Percentiles rank a stretch among this genome's conserved stretches.
Evolutionary conservation across 2,888 invertebrate genomes (phyloP).

Genomic region (Phymatocera aterrima): DNA sequence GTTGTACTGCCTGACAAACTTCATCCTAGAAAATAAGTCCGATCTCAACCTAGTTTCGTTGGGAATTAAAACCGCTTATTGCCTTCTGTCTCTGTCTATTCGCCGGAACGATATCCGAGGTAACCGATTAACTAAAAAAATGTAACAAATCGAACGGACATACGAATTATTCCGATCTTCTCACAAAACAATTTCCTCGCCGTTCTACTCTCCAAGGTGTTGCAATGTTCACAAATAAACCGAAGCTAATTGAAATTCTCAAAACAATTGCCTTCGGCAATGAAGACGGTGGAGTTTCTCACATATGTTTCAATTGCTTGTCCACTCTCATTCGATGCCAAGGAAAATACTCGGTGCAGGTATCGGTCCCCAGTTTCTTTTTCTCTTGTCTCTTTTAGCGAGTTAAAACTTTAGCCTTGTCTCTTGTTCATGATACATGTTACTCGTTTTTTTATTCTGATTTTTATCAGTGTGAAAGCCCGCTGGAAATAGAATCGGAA

Average conservation of each 20-base stretch:
- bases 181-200: background rate
- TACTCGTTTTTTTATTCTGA: background rate
- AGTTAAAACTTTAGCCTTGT: too few species aligned
- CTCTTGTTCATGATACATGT: background rate
- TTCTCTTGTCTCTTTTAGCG: too few species aligned
- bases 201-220: slow-evolving; percentile 51
- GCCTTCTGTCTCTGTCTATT: slow-evolving; percentile 49
- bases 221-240: slow-evolving; percentile 48
- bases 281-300: slow-evolving; percentile 51
- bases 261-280: slow-evolving; percentile 50
- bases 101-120: slow-evolving; percentile 24
- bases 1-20: slow-evolving; percentile 48
- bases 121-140: background rate
- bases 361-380: background rate
- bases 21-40: slow-evolving; percentile 50
- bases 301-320: slow-evolving; percentile 53
- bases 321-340: slow-evolving; percentile 51
- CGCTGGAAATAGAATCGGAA: slow-evolving; percentile 50
- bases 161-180: background rate
- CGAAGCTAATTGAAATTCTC: slow-evolving; percentile 50
- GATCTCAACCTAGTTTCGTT: slow-evolving; percentile 51
- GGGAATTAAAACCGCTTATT: slow-evolving; percentile 53
- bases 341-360: slow-evolving; percentile 29
- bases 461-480: slow-evolving; percentile 50
- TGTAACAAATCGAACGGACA: background rate